These are phyloP conservation scores for Taeniopygia guttata DNA, from an alignment of 2,797 vertebrate species.

Conservation along the genomic window DNA sequence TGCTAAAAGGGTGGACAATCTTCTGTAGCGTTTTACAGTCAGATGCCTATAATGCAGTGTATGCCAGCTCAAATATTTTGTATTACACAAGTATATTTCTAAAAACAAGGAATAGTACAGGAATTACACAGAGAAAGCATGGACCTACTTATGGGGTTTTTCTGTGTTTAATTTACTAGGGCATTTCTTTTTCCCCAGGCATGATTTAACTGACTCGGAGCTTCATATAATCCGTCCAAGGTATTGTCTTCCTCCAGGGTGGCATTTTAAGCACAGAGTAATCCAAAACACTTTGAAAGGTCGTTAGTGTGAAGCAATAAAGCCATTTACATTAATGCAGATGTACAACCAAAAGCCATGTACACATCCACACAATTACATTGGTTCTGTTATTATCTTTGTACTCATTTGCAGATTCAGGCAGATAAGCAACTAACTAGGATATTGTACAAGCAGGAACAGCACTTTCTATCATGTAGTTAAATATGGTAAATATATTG, in stretches of 20 bases:
- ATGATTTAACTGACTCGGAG: background rate
- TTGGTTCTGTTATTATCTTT: background rate
- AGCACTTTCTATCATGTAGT: background rate
- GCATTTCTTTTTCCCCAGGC: background rate
- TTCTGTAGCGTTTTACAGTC: background rate
- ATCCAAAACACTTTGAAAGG: background rate
- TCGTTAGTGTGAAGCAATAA: background rate
- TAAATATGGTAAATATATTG: background rate
- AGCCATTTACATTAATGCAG: background rate
- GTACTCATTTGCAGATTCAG: background rate
- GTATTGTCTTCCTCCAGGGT: background rate
- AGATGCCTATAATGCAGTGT: background rate
- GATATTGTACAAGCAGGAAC: background rate
- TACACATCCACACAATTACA: background rate
- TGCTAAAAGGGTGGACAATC: background rate
- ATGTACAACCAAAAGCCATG: background rate
- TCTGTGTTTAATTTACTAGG: background rate
- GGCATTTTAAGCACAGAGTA: background rate
- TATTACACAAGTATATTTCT: background rate
- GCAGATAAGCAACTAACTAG: background rate
- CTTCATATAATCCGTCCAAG: background rate
- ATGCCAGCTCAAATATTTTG: background rate
- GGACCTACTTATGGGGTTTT: background rate
- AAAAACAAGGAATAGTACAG: background rate
- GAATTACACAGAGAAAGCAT: background rate